Conservation (phyloP, 2,797 vertebrate species). For the Cheirogaleus major region DNA sequence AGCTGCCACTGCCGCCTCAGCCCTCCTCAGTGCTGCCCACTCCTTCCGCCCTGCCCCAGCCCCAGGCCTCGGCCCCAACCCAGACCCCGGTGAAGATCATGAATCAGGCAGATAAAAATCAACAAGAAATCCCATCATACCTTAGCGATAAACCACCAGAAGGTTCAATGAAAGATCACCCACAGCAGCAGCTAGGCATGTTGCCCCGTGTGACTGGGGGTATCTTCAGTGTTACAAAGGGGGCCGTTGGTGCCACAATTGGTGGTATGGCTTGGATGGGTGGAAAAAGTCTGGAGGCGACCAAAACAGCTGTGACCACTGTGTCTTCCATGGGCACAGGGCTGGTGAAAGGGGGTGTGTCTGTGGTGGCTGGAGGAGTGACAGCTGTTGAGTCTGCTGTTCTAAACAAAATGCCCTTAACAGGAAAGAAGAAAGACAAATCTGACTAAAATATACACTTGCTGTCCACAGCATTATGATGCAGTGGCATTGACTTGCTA, state of each 20-base stretch:
- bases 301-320: conserved; percentile 94
- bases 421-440: conserved; percentile 97
- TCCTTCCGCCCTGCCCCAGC: neutral
- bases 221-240: conserved; percentile 95
- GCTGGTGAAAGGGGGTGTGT: conserved; percentile 95
- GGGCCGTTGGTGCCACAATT: conserved; percentile 95
- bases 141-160: conserved; percentile 90
- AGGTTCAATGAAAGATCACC: conserved; percentile 93
- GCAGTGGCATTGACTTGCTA: conserved; percentile 81
- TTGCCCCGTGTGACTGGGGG: conserved; percentile 94
- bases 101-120: conserved; percentile 92
- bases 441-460: conserved; percentile 91
- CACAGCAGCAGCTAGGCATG: conserved; percentile 93
- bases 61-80: too few relatives aligned
- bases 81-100: conserved; percentile 82
- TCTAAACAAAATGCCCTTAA: conserved; percentile 94
- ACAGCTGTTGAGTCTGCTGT: conserved; percentile 95
- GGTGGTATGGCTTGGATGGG: conserved; percentile 96
- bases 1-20: neutral
- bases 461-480: conserved; percentile 67
- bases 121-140: conserved; percentile 90
- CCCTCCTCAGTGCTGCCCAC: neutral
- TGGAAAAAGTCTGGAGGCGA: conserved; percentile 95
- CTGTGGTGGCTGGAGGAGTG: conserved; percentile 94
- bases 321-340: conserved; percentile 94